phyloP scores from a whole-genome alignment of 2,888 invertebrate genomes.

The Nemurella pictetii region DNA sequence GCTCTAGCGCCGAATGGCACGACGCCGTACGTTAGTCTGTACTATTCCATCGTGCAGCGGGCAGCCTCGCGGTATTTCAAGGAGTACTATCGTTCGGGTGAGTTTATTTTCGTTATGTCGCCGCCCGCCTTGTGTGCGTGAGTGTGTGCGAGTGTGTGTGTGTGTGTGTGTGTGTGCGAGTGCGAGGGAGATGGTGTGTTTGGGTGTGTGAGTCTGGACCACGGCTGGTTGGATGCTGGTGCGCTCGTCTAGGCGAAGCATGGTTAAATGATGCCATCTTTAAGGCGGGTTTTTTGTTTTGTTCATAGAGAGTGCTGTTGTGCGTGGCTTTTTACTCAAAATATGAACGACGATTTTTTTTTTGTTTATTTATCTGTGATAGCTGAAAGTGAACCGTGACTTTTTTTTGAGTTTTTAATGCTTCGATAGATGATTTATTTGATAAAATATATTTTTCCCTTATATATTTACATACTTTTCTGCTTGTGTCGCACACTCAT shows the following conservation, averaged over 20 bases:
- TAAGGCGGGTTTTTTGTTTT: neutral
- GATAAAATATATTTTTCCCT: neutral
- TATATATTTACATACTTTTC: slow-evolving; percentile 12
- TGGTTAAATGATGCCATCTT: neutral
- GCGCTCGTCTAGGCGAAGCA: neutral
- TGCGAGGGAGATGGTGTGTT: neutral
- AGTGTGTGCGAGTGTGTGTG: neutral
- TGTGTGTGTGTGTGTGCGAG: slow-evolving; percentile 16
- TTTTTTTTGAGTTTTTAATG: too few species aligned
- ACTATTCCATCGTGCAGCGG: slow-evolving; percentile 70
- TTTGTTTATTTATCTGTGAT: neutral
- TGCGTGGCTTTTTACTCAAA: slow-evolving; percentile 40
- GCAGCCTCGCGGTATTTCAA: slow-evolving; percentile 68
- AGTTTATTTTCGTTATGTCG: slow-evolving; percentile 46
- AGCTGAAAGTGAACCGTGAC: too few species aligned
- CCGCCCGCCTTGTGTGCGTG: too few species aligned
- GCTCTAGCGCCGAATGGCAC: slow-evolving; percentile 48
- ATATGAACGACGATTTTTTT: neutral
- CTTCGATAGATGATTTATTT: slow-evolving; percentile 21
- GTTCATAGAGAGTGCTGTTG: neutral
- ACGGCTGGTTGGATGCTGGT: too few species aligned
- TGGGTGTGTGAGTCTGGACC: neutral
- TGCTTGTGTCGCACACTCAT: neutral
- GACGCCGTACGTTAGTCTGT: slow-evolving; percentile 68
- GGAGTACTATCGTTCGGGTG: slow-evolving; percentile 69